Evolutionary conservation across 2,888 invertebrate species (phyloP).

Genomic region (Perdita meconis): DNA sequence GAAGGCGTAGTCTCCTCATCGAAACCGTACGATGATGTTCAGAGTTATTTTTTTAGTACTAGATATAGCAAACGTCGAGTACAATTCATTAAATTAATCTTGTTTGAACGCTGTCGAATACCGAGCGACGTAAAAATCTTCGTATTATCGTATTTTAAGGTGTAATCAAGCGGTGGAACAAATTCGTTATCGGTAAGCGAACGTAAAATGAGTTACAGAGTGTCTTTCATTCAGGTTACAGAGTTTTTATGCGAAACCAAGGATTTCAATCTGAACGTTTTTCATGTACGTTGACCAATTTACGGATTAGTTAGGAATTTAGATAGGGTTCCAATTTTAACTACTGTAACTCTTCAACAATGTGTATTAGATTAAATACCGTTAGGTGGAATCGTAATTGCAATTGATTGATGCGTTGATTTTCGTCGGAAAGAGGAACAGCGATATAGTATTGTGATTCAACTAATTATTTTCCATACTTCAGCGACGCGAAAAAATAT

Average conservation of each 20-base stretch:
- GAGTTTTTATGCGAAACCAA: constrained; percentile 26
- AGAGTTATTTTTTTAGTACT: constrained; percentile 35
- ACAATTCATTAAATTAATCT: constrained; percentile 21
- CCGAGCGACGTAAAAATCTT: background rate
- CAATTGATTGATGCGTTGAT: constrained; percentile 34
- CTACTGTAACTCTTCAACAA: constrained; percentile 41
- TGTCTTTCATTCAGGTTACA: constrained; percentile 37
- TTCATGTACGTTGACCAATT: constrained; percentile 69
- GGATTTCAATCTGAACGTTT: constrained; percentile 43
- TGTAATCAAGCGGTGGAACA: constrained; percentile 1
- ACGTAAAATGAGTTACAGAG: constrained; percentile 27
- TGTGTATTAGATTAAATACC: constrained; percentile 31
- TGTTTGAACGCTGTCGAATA: constrained; percentile 10
- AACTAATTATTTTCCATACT: constrained; percentile 44
- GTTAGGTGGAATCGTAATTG: constrained; percentile 31
- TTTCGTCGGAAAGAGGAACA: constrained; percentile 29
- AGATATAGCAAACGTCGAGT: background rate
- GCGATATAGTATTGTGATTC: constrained; percentile 28
- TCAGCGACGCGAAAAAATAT: constrained; percentile 27
- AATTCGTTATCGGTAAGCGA: constrained; percentile 10
- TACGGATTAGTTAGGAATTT: constrained; percentile 62
- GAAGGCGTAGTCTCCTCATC: background rate
- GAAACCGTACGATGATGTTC: constrained; percentile 2
- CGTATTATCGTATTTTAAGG: constrained; percentile 8
- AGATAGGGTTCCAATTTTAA: constrained; percentile 46